Base-by-base conservation (phyloP, 2,113 vertebrate genomes). In the Parotia lawesii region DNA sequence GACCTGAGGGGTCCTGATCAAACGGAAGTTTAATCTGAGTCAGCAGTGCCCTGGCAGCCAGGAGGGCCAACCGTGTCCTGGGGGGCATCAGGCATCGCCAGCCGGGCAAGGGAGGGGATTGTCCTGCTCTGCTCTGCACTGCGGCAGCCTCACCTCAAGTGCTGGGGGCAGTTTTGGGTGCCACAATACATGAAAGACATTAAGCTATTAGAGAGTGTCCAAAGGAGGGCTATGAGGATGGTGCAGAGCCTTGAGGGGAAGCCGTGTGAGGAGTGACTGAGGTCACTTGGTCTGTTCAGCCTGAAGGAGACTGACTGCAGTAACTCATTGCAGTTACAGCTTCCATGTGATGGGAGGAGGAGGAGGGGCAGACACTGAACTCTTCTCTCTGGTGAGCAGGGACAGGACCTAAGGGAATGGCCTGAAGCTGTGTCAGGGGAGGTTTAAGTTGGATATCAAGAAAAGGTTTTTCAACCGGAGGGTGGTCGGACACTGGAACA, bases 191-290 rank as follows among this genome's bases (percentile, higher is more conserved):
- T 3, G 10, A 73, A 57, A n/a, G n/a, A 44, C 4, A 21, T 47
- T 29, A 16, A 87, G 1, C 10, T 38, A 1, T 47, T 21, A 21
- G 8, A 85, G 35, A 42, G 7, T 0, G 8, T 48, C 56, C 29
- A 48, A 8, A 14, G 15, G 19, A 61, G 10, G 9, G 8, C 28
- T 4, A 3, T 0, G 1, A 70, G 10, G 10, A n/a, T n/a, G 12
- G 8, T 38, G 47, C 16, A 87, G 10, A 9, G 23, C 48, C 20
- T 3, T 10, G 64, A 70, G 38, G n/a, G 2, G 47, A 29, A 45
- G 33, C 23, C 0, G 0, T 28, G 1, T 58, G 31, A 47, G 7
- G 31, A 33, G 15, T 2, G 4, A 0, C 64, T 76, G 62, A 76
- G 62, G 27, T 33, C 54, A 23, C 18, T 60, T 18, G 35, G 1